These are phyloP conservation scores for Streptopelia turtur DNA, from an alignment of 2,797 vertebrate genomes.

Conservation along the genomic window DNA sequence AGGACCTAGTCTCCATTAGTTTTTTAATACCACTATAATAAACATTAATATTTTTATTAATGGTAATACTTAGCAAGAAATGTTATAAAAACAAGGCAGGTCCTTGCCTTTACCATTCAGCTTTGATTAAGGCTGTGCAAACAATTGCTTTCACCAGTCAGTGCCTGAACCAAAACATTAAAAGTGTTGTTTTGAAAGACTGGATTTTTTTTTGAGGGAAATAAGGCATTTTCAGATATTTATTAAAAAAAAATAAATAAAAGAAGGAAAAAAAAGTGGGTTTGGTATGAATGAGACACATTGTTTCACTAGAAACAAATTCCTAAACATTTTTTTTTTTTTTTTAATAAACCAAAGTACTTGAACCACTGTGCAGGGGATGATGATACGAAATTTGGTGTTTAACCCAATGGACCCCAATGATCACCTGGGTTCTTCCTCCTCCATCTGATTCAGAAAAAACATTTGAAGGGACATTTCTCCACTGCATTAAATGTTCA, in stretches of 20 bases:
- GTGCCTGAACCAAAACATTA: background rate
- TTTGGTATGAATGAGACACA: background rate
- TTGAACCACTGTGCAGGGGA: background rate
- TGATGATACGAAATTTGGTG: background rate
- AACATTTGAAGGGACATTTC: background rate
- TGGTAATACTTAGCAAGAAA: background rate
- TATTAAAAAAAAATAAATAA: too few relatives aligned
- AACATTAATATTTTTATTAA: background rate
- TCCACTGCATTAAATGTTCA: background rate
- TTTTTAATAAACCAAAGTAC: background rate
- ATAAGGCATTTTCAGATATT: background rate
- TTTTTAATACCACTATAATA: background rate
- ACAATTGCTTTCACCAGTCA: background rate
- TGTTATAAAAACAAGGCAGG: background rate
- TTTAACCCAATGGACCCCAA: background rate
- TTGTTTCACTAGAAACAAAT: background rate
- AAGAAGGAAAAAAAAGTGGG: background rate
- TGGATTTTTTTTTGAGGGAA: background rate
- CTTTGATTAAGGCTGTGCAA: background rate
- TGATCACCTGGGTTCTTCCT: background rate
- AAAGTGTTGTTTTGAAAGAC: background rate
- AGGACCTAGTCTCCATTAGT: background rate
- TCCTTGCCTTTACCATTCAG: background rate
- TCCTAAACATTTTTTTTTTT: background rate
- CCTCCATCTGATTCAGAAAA: background rate